Base-by-base conservation (phyloP, 2,888 invertebrate species). In the Oscheius sp. region DNA sequence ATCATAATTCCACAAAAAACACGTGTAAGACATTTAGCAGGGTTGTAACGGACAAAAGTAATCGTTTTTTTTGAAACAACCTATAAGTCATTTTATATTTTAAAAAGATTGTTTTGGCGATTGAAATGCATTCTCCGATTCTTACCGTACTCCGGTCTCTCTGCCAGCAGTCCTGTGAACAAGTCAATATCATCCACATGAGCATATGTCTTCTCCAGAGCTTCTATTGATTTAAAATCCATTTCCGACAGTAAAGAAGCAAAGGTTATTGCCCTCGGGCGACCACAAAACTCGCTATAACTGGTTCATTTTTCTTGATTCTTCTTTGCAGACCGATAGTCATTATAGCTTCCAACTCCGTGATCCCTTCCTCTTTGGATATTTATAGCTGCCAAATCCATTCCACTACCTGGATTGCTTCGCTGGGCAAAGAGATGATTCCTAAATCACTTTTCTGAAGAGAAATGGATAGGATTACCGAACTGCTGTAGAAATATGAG, bases 341-440 rank as follows among this genome's bases (percentile, higher is more conserved):
- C 70, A 62, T 80, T 81, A 38, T 81, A 81, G 0, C 81, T 71
- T 20, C 78, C 82, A n/a, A 85, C 81, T 2, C 82, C 84, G 64
- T 85, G 85, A 72, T 85, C 85, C 45, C 85, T 63, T 0, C 93
- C 94, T 59, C 92, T 88, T 86, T 94, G 93, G n/a, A 95, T 90
- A 85, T 95, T 95, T 20, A 95, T 88, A 0, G 95, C 92, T 24
- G 94, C 91, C 62, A 95, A 89, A 88, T 95, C 95, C 72, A 95
- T 89, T 2, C 95, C 95, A 0, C 94, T 80, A 9, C 73, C 70
- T 0, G 77, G 93, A 73, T 92, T 91, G 74, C 91, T 91, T 9
- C 91, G 90, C 85, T 94, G 93, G 20, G 73, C 75, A 51, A 79
- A 79, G 44, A 79, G 68, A 14, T 73, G 74, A 56, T 79, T 80